Conservation (phyloP, 1,140 invertebrate species). For the Melitaea cinxia region DNA sequence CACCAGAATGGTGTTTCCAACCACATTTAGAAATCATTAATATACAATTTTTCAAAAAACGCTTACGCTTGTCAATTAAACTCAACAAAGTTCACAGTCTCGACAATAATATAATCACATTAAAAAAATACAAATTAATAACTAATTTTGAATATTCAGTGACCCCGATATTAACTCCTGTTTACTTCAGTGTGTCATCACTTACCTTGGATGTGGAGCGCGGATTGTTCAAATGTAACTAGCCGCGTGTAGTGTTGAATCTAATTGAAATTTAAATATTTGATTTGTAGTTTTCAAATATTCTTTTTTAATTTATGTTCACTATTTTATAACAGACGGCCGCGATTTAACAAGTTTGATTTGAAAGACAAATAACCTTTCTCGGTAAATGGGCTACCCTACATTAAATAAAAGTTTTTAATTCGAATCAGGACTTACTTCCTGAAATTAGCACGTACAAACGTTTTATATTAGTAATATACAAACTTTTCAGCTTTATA, state of each 20-base stretch:
- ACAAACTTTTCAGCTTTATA: too few relatives aligned
- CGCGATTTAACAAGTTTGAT: too few relatives aligned
- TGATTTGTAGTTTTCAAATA: background rate
- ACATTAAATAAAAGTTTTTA: too few relatives aligned
- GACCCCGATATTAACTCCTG: constrained; percentile 47
- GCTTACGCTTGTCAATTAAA: constrained; percentile 5
- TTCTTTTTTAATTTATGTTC: background rate
- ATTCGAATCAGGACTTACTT: too few relatives aligned
- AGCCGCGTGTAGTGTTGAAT: too few relatives aligned
- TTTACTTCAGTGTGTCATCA: constrained; percentile 41
- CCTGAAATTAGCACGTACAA: too few relatives aligned
- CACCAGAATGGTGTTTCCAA: too few relatives aligned
- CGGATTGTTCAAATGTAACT: background rate
- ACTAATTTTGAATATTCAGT: constrained; percentile 40
- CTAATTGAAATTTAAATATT: constrained; percentile 9
- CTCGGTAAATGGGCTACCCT: too few relatives aligned
- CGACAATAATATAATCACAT: constrained; percentile 30
- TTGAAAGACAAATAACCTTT: too few relatives aligned
- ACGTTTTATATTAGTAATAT: too few relatives aligned
- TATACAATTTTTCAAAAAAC: background rate
- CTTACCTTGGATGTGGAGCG: constrained; percentile 39
- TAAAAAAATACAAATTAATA: constrained; percentile 34
- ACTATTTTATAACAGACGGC: too few relatives aligned
- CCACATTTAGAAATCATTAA: too few relatives aligned
- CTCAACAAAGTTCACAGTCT: constrained; percentile 15